Conservation (phyloP, 1,140 invertebrate genomes). For the Ceratosolen solmsi region DNA sequence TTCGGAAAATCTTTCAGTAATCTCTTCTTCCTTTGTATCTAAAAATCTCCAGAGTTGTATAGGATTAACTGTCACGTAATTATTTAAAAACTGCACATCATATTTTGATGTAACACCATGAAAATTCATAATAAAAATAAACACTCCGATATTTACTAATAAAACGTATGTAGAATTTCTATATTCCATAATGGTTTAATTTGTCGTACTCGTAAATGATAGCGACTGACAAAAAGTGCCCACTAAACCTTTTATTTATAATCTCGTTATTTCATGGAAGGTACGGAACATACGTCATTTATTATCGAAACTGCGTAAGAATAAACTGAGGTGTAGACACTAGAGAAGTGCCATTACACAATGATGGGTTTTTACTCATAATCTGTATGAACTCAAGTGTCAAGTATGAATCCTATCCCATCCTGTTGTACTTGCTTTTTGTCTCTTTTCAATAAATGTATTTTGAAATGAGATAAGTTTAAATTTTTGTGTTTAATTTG, state of each 20-base stretch:
- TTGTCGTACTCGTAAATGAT: not conserved
- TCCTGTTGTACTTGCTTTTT: constrained; percentile 25
- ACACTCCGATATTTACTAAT: not conserved
- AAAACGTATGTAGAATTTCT: not conserved
- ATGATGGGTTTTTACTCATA: constrained; percentile 8
- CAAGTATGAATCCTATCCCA: not conserved
- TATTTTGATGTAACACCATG: constrained; percentile 1
- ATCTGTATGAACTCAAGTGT: not conserved
- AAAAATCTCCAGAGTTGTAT: constrained; percentile 38
- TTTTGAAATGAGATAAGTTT: not conserved
- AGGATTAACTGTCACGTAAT: constrained; percentile 5
- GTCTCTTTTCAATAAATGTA: not conserved
- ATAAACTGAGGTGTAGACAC: constrained; percentile 34
- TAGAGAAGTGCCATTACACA: constrained; percentile 33
- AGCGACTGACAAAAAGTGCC: not conserved
- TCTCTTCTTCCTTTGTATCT: not conserved
- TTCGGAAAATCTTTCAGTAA: constrained; percentile 20
- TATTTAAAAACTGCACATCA: not conserved
- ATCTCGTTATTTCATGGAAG: not conserved
- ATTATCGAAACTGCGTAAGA: constrained; percentile 18
- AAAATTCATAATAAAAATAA: not conserved
- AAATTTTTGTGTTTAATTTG: not conserved
- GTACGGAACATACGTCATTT: constrained; percentile 40
- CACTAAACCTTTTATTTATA: constrained; percentile 40
- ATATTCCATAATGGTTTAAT: not conserved